Percentiles rank a stretch among this genome's conserved stretches.
Evolutionary conservation across 53 echinoderm and acorn worm species (phyloP).

Genomic region (Temnopleurus reevesii): DNA sequence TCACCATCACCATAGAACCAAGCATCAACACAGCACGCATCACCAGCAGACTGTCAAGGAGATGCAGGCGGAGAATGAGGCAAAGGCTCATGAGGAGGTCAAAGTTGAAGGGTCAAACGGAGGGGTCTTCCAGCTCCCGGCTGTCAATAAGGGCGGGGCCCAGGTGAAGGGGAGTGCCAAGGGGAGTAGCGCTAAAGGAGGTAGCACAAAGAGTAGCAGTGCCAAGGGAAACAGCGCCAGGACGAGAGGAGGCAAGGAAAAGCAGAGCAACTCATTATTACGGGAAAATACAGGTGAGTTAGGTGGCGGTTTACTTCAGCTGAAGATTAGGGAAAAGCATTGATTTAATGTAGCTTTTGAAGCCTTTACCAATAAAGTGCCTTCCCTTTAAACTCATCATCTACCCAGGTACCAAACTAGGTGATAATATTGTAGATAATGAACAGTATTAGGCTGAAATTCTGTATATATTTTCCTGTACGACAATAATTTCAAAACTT

Average conservation of each 20-base stretch:
- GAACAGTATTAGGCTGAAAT: too few species aligned
- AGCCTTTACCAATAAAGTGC: too few species aligned
- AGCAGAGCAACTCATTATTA: slow-evolving; percentile 49
- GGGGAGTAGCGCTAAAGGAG: background rate
- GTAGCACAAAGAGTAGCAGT: too few species aligned
- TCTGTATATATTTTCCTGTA: too few species aligned
- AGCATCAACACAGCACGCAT: slow-evolving; percentile 53
- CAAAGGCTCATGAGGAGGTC: slow-evolving; percentile 43
- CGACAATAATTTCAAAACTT: too few species aligned
- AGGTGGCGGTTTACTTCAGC: too few species aligned
- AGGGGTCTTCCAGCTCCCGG: slow-evolving; percentile 54
- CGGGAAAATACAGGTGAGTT: slow-evolving; percentile 37
- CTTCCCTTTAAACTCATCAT: too few species aligned
- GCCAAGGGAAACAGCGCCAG: slow-evolving; percentile 51
- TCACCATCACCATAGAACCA: slow-evolving; percentile 51
- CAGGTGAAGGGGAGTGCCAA: slow-evolving; percentile 39
- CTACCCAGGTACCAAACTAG: too few species aligned
- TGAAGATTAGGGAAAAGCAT: too few species aligned
- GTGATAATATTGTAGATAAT: too few species aligned
- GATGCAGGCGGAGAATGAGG: slow-evolving; percentile 33
- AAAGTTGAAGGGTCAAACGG: slow-evolving; percentile 34
- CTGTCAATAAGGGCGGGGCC: slow-evolving; percentile 40
- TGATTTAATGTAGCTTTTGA: too few species aligned
- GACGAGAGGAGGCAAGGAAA: slow-evolving; percentile 30
- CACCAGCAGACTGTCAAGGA: slow-evolving; percentile 41